Conservation (phyloP, 2,797 vertebrate genomes). For the Anguilla anguilla region DNA sequence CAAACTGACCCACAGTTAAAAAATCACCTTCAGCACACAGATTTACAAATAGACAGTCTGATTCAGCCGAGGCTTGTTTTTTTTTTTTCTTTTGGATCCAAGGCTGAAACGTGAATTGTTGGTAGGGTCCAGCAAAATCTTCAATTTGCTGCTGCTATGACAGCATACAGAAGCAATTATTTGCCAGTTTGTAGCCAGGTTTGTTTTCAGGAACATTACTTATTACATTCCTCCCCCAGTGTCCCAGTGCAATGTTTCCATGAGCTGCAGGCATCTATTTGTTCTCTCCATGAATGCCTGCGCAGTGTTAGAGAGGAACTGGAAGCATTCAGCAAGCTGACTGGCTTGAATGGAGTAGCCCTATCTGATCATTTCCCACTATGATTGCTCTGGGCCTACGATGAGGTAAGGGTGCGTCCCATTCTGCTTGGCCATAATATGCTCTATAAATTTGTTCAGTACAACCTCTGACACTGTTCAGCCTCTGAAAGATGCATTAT, state of each 20-base stretch:
- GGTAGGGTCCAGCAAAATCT: neutral
- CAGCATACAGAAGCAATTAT: constrained; percentile 2
- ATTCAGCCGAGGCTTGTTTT: neutral
- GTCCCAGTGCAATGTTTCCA: neutral
- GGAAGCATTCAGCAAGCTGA: neutral
- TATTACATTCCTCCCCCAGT: constrained; percentile 16
- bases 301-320: neutral
- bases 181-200: neutral
- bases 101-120: neutral
- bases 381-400: constrained; percentile 3
- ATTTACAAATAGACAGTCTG: neutral
- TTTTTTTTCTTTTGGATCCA: neutral
- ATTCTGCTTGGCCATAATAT: constrained; percentile 8
- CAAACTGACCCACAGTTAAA: neutral
- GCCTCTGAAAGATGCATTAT: neutral
- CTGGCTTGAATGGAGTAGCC: neutral
- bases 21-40: neutral
- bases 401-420: neutral
- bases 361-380: neutral
- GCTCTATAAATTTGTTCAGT: constrained; percentile 10
- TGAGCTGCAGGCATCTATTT: neutral
- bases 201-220: constrained; percentile 14
- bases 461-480: neutral
- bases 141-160: neutral
- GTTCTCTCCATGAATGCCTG: neutral